These are phyloP conservation scores for Myocastor coypus DNA, from an alignment of 2,113 vertebrate genomes.

Conservation along the genomic window DNA sequence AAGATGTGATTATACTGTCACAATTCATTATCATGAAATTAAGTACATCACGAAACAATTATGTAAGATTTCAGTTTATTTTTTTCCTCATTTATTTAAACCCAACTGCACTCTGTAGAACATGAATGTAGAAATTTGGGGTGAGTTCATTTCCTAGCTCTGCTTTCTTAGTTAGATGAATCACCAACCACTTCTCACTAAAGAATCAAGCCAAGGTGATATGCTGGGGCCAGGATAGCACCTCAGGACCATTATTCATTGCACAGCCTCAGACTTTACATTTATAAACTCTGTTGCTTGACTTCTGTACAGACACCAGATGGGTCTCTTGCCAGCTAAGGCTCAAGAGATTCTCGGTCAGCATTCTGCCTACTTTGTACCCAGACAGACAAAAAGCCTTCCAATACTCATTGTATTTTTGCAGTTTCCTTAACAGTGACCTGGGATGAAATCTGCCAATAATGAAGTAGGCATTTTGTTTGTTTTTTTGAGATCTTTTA, in stretches of 20 bases:
- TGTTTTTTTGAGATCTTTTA: background rate
- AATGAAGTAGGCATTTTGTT: background rate
- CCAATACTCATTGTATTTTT: background rate
- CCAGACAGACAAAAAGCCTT: background rate
- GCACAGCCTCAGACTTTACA: background rate
- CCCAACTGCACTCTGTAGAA: background rate
- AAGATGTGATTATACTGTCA: conserved; percentile 47
- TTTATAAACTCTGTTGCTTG: background rate
- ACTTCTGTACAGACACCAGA: background rate
- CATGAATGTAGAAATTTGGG: background rate
- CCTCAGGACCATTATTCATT: background rate
- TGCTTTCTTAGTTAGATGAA: background rate
- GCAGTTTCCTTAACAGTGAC: background rate
- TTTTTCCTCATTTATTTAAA: conserved; percentile 6
- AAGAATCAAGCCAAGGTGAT: background rate
- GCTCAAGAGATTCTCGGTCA: background rate
- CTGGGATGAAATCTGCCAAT: background rate
- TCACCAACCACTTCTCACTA: background rate
- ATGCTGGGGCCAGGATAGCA: background rate
- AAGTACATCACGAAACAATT: conserved; percentile 16
- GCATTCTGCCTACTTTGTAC: background rate
- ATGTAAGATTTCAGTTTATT: conserved; percentile 12
- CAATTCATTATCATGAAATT: conserved; percentile 35
- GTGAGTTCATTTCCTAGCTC: background rate
- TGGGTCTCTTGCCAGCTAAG: background rate